A percentile compares a stretch with the other conserved stretches of the same genome.
Conservation (phyloP, 2,888 invertebrate genomes). For the Agrenia bidenticulata region DNA sequence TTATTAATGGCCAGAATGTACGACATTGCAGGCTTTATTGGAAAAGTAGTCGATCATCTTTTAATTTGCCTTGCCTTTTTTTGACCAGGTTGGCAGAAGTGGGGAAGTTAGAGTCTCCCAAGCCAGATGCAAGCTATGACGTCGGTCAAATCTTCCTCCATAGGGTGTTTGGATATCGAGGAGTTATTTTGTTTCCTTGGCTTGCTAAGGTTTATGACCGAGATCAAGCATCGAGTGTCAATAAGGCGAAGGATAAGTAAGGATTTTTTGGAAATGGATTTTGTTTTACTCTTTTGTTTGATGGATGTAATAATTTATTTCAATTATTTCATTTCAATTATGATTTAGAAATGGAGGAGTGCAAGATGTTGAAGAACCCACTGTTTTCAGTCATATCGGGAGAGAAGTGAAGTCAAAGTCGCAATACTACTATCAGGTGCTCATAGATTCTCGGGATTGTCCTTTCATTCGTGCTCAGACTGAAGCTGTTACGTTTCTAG, state of each 20-base stretch:
- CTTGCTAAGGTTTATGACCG: slow-evolving; percentile 91
- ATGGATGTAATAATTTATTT: no score
- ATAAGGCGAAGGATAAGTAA: slow-evolving; percentile 58
- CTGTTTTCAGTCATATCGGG: slow-evolving; percentile 61
- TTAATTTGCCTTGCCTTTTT: not conserved
- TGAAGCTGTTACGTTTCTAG: slow-evolving; percentile 94
- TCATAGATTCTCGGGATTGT: slow-evolving; percentile 95
- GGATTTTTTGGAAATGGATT: slow-evolving; percentile 1
- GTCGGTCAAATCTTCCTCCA: slow-evolving; percentile 96
- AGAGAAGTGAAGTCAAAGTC: slow-evolving; percentile 87
- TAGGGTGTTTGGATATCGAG: slow-evolving; percentile 94
- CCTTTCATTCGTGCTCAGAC: slow-evolving; percentile 97
- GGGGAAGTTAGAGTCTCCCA: slow-evolving; percentile 84
- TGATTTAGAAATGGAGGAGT: slow-evolving; percentile 30
- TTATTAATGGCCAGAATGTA: no score
- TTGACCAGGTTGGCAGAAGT: slow-evolving; percentile 82
- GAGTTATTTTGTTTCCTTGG: slow-evolving; percentile 96
- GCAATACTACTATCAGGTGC: slow-evolving; percentile 95
- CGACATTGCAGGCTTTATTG: no score
- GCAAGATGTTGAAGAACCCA: slow-evolving; percentile 51
- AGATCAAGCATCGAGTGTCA: slow-evolving; percentile 68
- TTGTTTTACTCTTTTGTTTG: no score
- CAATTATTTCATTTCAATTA: no score
- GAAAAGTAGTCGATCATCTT: not conserved
- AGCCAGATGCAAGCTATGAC: slow-evolving; percentile 85